Evolutionary conservation across 2,888 invertebrate species (phyloP), one percentile per base, ranked within the genome.

Genomic region (Trichacis sp.): DNA sequence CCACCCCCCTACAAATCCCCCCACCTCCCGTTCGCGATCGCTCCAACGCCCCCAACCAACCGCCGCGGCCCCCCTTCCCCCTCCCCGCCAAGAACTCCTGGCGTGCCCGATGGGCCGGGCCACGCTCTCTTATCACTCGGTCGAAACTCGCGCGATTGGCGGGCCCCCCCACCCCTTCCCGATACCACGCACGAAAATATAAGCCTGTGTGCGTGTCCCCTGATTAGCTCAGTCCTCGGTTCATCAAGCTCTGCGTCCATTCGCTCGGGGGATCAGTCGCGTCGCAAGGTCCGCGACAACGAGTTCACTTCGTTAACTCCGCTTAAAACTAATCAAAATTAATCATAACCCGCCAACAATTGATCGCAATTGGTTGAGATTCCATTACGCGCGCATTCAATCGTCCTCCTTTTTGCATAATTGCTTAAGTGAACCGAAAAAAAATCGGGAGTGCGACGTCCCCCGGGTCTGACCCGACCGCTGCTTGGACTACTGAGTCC

Each of bases 271-370:
- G 64, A 67, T 66, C 79, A 77, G 77, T 80, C 79, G 76, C 64
- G 72, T 73, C 67, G 74, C 76, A 76, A 78, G 76, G 72, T 74
- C 77, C 77, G 73, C 65, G 64, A 73, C 74, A 77, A 71, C 76
- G 72, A 73, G 76, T 76, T 75, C 78, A 77, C 77, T 79, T 79
- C 75, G 80, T 82, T 81, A 81, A 78, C 79, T 74, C 73, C 72
- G 75, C 76, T 80, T 78, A 76, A 78, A 78, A 78, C 78, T 80
- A 82, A 82, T 82, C 80, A 79, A 81, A 82, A 82, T 82, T 82
- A 82, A 82, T 82, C 80, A 82, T 79, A 82, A 82, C 76, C 79
- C 40, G 74, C 71, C 77, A 81, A 79, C 82, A 81, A 83, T 83
- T 83, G 81, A 80, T 80, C 76, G 76, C 81, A 82, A 83, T 83